Base-by-base conservation (phyloP, 2,113 vertebrate genomes). In the Pseudopodoces humilis region DNA sequence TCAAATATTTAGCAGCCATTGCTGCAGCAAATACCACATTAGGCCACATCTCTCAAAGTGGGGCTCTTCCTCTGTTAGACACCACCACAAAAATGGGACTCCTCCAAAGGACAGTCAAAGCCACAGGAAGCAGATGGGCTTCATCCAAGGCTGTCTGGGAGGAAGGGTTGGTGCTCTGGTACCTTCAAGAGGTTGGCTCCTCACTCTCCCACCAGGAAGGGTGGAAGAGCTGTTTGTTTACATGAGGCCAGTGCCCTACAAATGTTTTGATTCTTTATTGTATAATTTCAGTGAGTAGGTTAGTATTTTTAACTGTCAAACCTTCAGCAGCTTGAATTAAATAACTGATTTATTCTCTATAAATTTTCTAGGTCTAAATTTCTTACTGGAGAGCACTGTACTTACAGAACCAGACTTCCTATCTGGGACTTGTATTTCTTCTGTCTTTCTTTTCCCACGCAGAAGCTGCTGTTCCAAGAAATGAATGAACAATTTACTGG, bases 291-390 rank as follows among this genome's bases (percentile, higher is more conserved):
- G 7, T 30, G 19, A 83, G 55, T 39, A 43, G 10, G 15, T 5
- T 74, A 76, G 43, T 74, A 55, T 49, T 81, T 92, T 86, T 62
- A 39, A 49, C 46, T 52, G 70, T 56, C 59, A 77, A 58, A 70
- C 20, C 33, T 74, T 83, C 41, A 91, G 64, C 27, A 78, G 60
- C 39, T 81, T 52, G 30, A 91, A 62, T 83, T 69, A 88, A 94
- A 58, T 52, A 60, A 83, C 47, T 68, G 20, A 70, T 74, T 86
- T 76, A 60, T 72, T 83, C 62, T 72, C 43, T 67, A 56, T n/a
- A 69, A 82, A 67, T 27, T 47, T 94, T 84, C 47, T 75, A 56
- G 52, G 76, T 50, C 39, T 92, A 4, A 14, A 5, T 77, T 92
- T 72, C 65, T 85, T 81, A 67, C 62, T 30, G 43, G 70, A 93